Evolutionary conservation across 2,797 vertebrate species (phyloP).

Genomic region (Luscinia megarhynchos): DNA sequence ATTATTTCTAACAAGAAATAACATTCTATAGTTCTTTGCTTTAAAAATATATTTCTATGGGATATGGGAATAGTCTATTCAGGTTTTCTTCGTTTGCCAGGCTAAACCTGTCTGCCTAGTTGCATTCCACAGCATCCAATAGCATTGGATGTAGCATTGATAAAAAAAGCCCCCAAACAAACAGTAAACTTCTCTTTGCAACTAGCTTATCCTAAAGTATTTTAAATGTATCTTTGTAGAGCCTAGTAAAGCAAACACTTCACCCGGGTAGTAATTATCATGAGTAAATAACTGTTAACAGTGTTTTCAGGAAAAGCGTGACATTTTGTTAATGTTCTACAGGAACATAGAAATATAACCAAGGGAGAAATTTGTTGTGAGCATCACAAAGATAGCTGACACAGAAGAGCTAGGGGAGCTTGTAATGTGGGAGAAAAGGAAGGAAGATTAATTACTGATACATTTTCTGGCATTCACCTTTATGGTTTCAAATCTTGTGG

Average conservation of each 20-base stretch:
- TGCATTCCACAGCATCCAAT: not conserved
- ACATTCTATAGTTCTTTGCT: not conserved
- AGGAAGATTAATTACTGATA: not conserved
- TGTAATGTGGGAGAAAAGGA: not conserved
- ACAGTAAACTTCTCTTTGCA: not conserved
- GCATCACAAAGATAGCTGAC: not conserved
- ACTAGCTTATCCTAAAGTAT: not conserved
- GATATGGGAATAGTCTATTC: not conserved
- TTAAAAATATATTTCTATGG: not conserved
- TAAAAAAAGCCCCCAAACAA: not conserved
- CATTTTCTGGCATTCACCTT: not conserved
- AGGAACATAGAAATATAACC: conserved; percentile 15
- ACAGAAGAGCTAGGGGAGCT: not conserved
- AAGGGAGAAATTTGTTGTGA: conserved; percentile 36
- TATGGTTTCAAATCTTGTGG: not conserved
- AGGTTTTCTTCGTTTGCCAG: not conserved
- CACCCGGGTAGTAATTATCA: not conserved
- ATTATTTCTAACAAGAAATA: not conserved
- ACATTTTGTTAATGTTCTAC: conserved; percentile 45
- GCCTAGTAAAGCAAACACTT: conserved; percentile 41
- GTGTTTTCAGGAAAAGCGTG: not conserved
- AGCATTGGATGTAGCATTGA: not conserved
- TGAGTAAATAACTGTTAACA: conserved; percentile 43
- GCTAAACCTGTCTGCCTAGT: not conserved
- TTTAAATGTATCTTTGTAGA: conserved; percentile 45